Conservation (phyloP, 2,797 vertebrate genomes). For the Girardinus metallicus region DNA sequence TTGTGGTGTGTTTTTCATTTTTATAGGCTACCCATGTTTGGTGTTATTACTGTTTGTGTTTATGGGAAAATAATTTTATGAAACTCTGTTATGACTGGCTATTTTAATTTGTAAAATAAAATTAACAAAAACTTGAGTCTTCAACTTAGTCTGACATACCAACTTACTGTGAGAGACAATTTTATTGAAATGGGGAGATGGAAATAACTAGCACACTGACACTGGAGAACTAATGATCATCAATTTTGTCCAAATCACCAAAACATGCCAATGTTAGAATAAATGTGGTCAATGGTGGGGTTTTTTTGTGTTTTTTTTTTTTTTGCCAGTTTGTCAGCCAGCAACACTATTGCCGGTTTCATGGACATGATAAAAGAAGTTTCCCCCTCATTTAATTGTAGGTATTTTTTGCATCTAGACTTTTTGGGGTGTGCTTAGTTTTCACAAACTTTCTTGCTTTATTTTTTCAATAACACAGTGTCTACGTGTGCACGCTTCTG, state of each 20-base stretch:
- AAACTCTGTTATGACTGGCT: background rate
- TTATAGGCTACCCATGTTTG: background rate
- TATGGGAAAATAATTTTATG: background rate
- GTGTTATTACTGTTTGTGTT: background rate
- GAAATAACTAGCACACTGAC: background rate
- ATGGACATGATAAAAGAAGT: background rate
- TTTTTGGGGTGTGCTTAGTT: background rate
- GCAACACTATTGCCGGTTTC: background rate
- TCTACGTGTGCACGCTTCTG: background rate
- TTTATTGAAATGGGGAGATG: background rate
- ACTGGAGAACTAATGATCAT: background rate
- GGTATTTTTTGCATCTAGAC: background rate
- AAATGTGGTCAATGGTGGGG: background rate
- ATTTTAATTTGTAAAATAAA: background rate
- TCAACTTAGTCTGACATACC: background rate
- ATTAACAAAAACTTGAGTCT: background rate
- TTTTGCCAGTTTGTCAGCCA: background rate
- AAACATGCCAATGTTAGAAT: background rate
- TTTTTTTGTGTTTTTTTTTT: background rate
- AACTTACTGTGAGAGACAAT: background rate
- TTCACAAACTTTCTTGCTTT: background rate
- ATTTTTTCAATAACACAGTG: background rate
- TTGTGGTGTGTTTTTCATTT: conserved; percentile 17
- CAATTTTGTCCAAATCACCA: background rate
- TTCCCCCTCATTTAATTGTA: background rate